Base-by-base conservation (phyloP, 2,888 invertebrate genomes). In the Euproctis similis region DNA sequence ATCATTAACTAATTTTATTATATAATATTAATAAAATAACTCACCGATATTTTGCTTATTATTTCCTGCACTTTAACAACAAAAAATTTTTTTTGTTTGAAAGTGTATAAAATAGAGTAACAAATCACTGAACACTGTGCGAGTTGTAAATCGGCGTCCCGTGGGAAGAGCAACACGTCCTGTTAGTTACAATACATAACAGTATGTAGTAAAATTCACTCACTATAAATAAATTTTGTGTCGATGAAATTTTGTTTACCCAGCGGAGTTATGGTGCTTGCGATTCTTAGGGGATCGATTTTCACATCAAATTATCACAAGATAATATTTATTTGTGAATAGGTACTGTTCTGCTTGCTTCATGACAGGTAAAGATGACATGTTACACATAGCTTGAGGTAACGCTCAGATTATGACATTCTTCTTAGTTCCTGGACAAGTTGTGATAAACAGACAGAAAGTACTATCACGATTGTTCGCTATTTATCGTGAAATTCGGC, bases 201-300 rank as follows among this genome's bases (percentile, higher is more conserved):
- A 33, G 34, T 33, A 34, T 39, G 36, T 42, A 29, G 35, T 37
- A 49, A 66, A 57, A 53, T 53, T 49, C 50, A 39, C 42, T 21
- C 8, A 57, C 67, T 69, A 69, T 56, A 59, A 65, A 68, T 69
- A 69, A 47, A n/a, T 34, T 33, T 43, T 11, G 10, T 54, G 47
- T 46, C 51, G 54, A 54, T 57, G 62, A 56, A 60, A 61, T 59
- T n/a, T 57, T 51, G 53, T 60, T 49, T 57, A 59, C 59, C 50
- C 34, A 31, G 28, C 49, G 36, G 41, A 46, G 46, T 54, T 51
- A 54, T 47, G 32, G 36, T 30, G 35, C 10, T 37, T 30, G 26
- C 29, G 12, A 27, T 8, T 19, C 19, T 8, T 19, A 19, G 8
- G 31, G 34, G 39, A 46, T 48, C 43, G 24, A 29, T 34, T 50